Conservation (phyloP, 2,888 invertebrate genomes). For the Acronicta leporina region DNA sequence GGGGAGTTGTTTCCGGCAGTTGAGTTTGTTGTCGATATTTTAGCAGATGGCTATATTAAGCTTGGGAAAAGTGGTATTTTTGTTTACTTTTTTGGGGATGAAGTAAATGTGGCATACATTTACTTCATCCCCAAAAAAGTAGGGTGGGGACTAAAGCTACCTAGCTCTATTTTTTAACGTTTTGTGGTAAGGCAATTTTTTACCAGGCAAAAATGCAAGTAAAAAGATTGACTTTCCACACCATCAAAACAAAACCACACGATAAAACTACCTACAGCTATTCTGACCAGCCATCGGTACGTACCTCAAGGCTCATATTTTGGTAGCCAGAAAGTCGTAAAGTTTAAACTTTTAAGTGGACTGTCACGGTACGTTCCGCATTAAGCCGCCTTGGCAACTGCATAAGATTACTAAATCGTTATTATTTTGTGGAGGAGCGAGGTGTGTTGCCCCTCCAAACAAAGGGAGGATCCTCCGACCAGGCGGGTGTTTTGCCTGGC, state of each 20-base stretch:
- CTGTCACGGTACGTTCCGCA: conserved; percentile 34
- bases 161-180: too few relatives aligned
- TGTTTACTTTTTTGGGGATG: background rate
- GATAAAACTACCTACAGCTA: conserved; percentile 10
- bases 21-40: conserved; percentile 15
- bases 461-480: too few relatives aligned
- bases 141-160: too few relatives aligned
- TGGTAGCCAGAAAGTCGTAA: conserved; percentile 39
- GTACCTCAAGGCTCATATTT: conserved; percentile 30
- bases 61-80: conserved; percentile 2
- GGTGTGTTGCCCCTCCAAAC: too few relatives aligned
- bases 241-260: background rate
- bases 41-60: conserved; percentile 3
- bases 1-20: conserved; percentile 35
- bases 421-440: too few relatives aligned
- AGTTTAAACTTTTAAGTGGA: conserved; percentile 55
- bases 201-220: background rate
- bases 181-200: too few relatives aligned
- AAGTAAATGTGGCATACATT: too few relatives aligned
- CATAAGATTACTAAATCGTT: conserved; percentile 39
- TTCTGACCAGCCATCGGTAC: conserved; percentile 13
- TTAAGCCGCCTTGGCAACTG: conserved; percentile 48
- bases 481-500: too few relatives aligned
- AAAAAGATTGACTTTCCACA: background rate
- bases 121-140: too few relatives aligned